Evolutionary conservation across 2,888 invertebrate species (phyloP).

Genomic region (Chalcis sispes): DNA sequence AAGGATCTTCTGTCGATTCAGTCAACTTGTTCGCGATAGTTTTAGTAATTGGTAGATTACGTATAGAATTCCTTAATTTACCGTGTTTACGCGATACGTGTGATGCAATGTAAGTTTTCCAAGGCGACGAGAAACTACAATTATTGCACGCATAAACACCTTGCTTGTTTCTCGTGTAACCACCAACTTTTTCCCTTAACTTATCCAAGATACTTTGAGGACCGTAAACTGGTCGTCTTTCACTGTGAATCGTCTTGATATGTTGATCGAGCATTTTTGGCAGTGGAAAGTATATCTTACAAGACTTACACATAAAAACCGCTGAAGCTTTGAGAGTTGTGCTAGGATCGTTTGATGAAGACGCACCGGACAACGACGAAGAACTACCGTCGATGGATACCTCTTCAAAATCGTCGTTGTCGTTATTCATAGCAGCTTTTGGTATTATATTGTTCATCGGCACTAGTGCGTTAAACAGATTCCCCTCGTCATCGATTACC

Average conservation of each 20-base stretch:
- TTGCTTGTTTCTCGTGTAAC: slow-evolving; percentile 7
- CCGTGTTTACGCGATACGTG: too few species aligned
- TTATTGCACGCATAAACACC: slow-evolving; percentile 58
- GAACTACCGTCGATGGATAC: slow-evolving; percentile 41
- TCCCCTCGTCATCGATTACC: slow-evolving; percentile 40
- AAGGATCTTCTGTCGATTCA: too few species aligned
- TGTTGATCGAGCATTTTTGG: slow-evolving; percentile 24
- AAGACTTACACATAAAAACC: slow-evolving; percentile 39
- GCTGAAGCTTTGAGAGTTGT: neutral
- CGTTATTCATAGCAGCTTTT: neutral
- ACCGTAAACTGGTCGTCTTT: neutral
- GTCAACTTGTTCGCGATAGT: too few species aligned
- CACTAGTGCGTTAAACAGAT: slow-evolving; percentile 20
- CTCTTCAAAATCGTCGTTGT: slow-evolving; percentile 46
- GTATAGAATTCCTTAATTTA: too few species aligned
- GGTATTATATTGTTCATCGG: neutral
- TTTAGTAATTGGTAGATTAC: too few species aligned
- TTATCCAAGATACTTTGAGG: slow-evolving; percentile 20
- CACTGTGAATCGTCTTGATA: neutral
- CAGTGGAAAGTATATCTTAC: slow-evolving; percentile 41
- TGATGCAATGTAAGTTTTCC: slow-evolving; percentile 56
- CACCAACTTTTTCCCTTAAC: neutral
- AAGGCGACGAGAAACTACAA: slow-evolving; percentile 60
- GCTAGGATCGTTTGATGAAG: too few species aligned
- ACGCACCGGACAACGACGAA: neutral